Conservation (phyloP, 1,140 invertebrate species). For the Hylyphantes graminicola region DNA sequence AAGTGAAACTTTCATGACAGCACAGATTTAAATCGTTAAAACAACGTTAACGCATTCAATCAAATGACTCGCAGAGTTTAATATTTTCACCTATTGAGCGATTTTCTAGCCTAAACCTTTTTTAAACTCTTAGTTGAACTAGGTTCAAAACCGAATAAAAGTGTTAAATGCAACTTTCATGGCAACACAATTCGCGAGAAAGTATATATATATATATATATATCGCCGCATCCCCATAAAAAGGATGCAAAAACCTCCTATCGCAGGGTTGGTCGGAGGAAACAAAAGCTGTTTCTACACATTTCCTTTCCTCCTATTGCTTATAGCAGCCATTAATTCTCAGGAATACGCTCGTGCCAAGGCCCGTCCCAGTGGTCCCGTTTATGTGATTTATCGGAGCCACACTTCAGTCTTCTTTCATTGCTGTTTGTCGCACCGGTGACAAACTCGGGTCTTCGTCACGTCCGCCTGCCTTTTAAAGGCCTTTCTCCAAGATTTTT, state of each 20-base stretch:
- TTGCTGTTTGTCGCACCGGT: conserved; percentile 53
- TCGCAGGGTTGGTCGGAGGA: neutral
- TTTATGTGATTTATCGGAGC: conserved; percentile 53
- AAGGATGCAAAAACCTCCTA: conserved; percentile 17
- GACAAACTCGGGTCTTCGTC: conserved; percentile 48
- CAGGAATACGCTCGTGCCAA: conserved; percentile 55
- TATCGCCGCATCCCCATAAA: neutral
- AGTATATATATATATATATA: too few relatives aligned
- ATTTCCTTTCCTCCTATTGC: conserved; percentile 54
- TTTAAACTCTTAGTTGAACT: too few relatives aligned
- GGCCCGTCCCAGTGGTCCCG: conserved; percentile 40
- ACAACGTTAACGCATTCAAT: too few relatives aligned
- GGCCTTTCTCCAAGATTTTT: conserved; percentile 41
- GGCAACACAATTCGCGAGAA: too few relatives aligned
- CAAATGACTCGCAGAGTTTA: too few relatives aligned
- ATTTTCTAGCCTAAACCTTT: too few relatives aligned
- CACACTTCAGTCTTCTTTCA: conserved; percentile 52
- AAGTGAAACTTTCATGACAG: too few relatives aligned
- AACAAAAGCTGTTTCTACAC: conserved; percentile 44
- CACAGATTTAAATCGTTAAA: too few relatives aligned
- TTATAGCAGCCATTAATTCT: conserved; percentile 58
- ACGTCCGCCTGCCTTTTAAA: conserved; percentile 20
- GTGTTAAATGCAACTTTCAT: too few relatives aligned
- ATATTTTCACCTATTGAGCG: too few relatives aligned
- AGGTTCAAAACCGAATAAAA: too few relatives aligned